Evolutionary conservation across 1,140 invertebrate genomes (phyloP), one percentile per base, ranked within the genome.

Genomic region (Drosophila funebris): DNA sequence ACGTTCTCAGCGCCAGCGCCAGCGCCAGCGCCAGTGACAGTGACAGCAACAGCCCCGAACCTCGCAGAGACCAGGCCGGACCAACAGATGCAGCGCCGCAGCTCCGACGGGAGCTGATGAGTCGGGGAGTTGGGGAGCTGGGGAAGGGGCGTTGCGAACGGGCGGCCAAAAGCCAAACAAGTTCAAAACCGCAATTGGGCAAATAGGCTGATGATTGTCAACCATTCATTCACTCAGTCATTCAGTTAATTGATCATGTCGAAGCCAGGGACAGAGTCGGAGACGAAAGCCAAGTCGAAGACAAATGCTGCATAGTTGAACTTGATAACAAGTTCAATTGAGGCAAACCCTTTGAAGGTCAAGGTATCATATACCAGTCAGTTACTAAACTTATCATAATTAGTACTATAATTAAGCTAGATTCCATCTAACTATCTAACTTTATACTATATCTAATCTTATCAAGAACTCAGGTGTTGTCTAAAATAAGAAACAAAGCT

Each of bases 121-220:
- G n/a, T n/a, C n/a, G n/a, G n/a, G n/a, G n/a, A 4, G 7, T 7
- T 6, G 29, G 37, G 8, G 11, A 11, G 7, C 7, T 24, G 36
- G 24, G 33, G 16, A 20, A 11, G 22, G 11, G 37, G 43, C 9
- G 14, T 11, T 31, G n/a, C 22, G 29, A n/a, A 31, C 44, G 52
- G 56, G 53, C 24, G 68, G 67, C 75, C 75, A 73, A 82, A 88
- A 87, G 71, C 78, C 76, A 76, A 88, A 88, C 83, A 88, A 85
- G 81, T 85, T 85, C 77, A 85, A 88, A 88, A 88, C 83, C 83
- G 67, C 83, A 88, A 88, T 88, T 88, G 83, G 83, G 83, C 83
- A 88, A 89, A 79, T 82, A 66, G 77, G 73, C 68, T 81, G 63
- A 46, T 46, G 41, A 53, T 58, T 46, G 62, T 50, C 61, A 52